A percentile compares a stretch with the other conserved stretches of the same genome.
Conservation (phyloP, 2,888 invertebrate genomes). For the Gari tellinella region DNA sequence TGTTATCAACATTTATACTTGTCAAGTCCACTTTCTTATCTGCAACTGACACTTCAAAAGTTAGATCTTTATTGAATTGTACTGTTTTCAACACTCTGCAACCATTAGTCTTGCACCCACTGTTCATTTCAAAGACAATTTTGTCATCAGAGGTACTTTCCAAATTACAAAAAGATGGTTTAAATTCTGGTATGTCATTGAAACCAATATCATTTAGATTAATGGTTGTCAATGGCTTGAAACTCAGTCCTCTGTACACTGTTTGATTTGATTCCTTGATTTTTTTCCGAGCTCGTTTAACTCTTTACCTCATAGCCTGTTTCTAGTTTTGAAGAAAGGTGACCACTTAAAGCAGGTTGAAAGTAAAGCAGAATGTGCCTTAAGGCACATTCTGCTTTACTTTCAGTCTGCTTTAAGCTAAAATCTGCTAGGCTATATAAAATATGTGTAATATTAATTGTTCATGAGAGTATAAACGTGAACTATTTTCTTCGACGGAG, state of each 20-base stretch:
- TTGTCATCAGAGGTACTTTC: slow-evolving; percentile 14
- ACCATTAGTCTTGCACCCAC: slow-evolving; percentile 10
- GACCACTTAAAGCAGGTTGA: no score
- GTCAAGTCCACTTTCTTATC: slow-evolving; percentile 18
- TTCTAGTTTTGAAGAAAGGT: no score
- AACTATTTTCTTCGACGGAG: no score
- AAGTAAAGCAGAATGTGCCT: no score
- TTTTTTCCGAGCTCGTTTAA: no score
- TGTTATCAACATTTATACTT: slow-evolving; percentile 6
- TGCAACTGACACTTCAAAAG: slow-evolving; percentile 13
- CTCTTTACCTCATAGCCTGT: no score
- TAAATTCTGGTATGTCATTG: slow-evolving; percentile 6
- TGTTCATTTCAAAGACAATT: slow-evolving; percentile 12
- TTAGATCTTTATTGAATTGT: slow-evolving; percentile 1
- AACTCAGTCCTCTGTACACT: slow-evolving; percentile 27
- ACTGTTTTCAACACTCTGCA: slow-evolving; percentile 10
- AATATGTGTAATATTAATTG: no score
- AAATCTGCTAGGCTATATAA: no score
- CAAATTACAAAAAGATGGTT: slow-evolving; percentile 9
- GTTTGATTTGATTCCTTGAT: background rate
- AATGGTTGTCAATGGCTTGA: slow-evolving; percentile 8
- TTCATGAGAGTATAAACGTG: no score
- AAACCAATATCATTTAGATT: background rate
- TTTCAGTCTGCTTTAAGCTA: no score
- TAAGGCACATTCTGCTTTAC: no score